phyloP scores from a whole-genome alignment of 1,140 invertebrate genomes.

The Fopius arisanus region DNA sequence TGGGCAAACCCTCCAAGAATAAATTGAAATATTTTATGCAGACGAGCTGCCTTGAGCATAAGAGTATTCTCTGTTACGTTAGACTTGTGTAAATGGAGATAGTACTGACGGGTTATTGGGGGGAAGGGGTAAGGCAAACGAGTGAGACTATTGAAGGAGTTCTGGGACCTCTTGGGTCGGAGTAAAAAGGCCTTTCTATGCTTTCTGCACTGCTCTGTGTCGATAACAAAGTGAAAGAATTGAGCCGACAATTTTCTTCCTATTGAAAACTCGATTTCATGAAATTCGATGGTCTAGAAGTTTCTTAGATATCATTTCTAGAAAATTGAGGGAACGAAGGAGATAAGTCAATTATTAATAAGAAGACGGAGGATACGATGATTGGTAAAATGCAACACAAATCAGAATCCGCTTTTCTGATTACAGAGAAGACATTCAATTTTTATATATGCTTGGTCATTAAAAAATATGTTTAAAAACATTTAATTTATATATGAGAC shows the following conservation, averaged over 20 bases:
- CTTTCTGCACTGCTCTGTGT: not conserved
- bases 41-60: constrained; percentile 16
- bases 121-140: constrained; percentile 1
- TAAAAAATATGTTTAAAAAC: no score
- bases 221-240: not conserved
- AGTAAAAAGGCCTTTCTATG: not conserved
- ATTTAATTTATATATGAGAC: no score
- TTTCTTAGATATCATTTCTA: not conserved
- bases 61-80: constrained; percentile 8
- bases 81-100: not conserved
- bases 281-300: constrained; percentile 4
- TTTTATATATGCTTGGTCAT: not conserved
- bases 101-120: not conserved
- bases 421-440: not conserved
- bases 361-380: not conserved
- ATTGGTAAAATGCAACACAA: not conserved
- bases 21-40: constrained; percentile 46
- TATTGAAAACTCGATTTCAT: not conserved
- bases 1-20: constrained; percentile 30
- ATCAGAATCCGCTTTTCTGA: not conserved
- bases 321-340: not conserved
- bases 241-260: not conserved
- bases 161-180: not conserved
- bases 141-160: not conserved
- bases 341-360: not conserved